Base-by-base conservation (phyloP, 53 echinoderm and acorn worm genomes). In the Echinarachnius parma region DNA sequence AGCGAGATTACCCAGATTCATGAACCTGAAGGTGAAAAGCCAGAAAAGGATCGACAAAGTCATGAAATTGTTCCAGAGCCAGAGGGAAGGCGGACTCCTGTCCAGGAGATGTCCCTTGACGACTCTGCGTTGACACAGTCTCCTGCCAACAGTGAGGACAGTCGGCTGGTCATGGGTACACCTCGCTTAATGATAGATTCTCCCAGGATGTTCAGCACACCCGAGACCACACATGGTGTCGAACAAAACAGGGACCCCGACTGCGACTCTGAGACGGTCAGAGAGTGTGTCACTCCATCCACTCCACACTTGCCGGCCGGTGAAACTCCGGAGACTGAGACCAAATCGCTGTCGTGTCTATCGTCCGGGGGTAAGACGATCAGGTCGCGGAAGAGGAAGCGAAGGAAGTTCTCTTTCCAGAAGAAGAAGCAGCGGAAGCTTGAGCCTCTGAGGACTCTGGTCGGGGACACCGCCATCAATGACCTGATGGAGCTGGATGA, bases 301-400 rank as follows among this genome's bases (percentile, higher is more conserved):
- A 19, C 64, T 42, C 44, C 64, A 9, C 28, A 21, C 34, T 47
- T 48, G 19, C 52, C 31, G 13, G 27, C 27, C 2, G n/a, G 28
- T 29, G 66, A 27, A 10, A 66, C 48, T 28, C 47, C 48, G 5
- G 53, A 69, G 70, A 25, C 33, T 3, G 33, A 14, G 20, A 29
- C 48, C 11, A 48, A 22, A 10, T 1, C n/a, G 8, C 28, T 28
- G 10, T 16, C 48, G 31, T 20, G 27, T 32, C 48, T 46, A 5
- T 46, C 66, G 8, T 28, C 46, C 20, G 23, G 35, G 34, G 4
- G 15, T 1, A 52, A 52, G 34, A 16, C 21, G 0, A 31, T 48
- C 18, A 46, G 48, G 48, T 66, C 66, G 16, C 30, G 53, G 22
- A 69, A 69, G 53, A 31, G 70, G 10, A 69, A 53, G 24, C 13